Evolutionary conservation across 64 coral and sea anemone genomes (phyloP).

Genomic region (Stichodactyla helianthus): DNA sequence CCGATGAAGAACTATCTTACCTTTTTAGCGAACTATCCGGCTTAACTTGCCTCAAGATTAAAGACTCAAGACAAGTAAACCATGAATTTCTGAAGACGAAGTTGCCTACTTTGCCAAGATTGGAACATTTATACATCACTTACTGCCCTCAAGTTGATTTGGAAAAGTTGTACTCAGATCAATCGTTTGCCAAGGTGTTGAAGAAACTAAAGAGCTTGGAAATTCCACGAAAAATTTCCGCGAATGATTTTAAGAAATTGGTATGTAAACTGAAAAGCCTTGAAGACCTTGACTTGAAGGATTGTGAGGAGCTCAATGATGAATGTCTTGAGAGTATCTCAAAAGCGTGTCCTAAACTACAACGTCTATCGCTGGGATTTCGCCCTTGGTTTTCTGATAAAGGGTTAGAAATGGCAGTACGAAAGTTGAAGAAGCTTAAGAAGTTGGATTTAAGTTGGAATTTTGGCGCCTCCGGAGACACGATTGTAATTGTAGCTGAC

Average conservation of each 20-base stretch:
- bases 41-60: constrained; percentile 67
- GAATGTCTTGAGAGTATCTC: not conserved
- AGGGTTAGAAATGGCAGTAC: not conserved
- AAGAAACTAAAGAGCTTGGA: constrained; percentile 1
- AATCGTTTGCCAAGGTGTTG: not conserved
- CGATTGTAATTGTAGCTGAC: constrained; percentile 65
- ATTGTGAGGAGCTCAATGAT: not conserved
- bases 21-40: constrained; percentile 63
- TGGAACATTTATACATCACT: constrained; percentile 74
- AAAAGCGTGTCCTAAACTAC: not conserved
- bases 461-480: not conserved
- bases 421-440: not conserved
- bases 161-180: not conserved
- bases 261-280: not conserved
- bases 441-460: not conserved
- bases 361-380: not conserved
- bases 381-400: not conserved
- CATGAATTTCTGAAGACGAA: constrained; percentile 66
- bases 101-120: constrained; percentile 41
- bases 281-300: not conserved
- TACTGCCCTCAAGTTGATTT: constrained; percentile 55
- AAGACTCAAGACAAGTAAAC: constrained; percentile 65
- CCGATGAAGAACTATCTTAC: constrained; percentile 68
- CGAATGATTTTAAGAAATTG: not conserved
- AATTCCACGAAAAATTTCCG: not conserved